Base-by-base conservation (phyloP, 2,113 vertebrate genomes). In the Carlito syrichta region DNA sequence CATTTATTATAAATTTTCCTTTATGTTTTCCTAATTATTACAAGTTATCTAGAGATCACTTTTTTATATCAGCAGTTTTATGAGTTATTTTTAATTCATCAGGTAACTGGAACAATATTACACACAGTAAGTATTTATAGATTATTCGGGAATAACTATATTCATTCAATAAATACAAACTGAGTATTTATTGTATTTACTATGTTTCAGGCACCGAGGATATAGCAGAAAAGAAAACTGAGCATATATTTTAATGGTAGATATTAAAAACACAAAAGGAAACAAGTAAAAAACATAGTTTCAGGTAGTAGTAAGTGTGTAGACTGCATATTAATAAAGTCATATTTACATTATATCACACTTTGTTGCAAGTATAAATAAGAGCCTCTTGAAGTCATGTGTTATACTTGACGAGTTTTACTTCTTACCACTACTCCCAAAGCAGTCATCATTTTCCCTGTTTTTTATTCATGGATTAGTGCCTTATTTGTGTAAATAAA, bases 391-490 rank as follows among this genome's bases (percentile, higher is more conserved):
- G 14, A 2, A 89, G 63, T 58, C 45, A 27, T 45, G 9, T n/a
- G 10, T 27, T 48, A 20, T n/a, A 78, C 86, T 68, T 79, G 13
- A 92, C 13, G 82, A 82, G 58, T 91, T 40, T 66, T 73, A 66
- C 32, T 17, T 95, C 71, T 85, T 62, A 40, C 9, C 5, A n/a
- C 13, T 81, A 45, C 9, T 8, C 17, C 43, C 43, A 22, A 90
- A 11, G 23, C 30, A 86, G 45, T 17, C 27, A 66, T 43, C 5
- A 43, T 14, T 86, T 62, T 56, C 38, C 82, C 20, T 52, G 35
- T 4, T 52, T 96, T 98, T 95, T 85, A 97, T 56, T 12, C 8
- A 95, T 74, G 6, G 43, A 50, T 87, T 77, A 94, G 89, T 6
- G 27, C 78, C 50, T 50, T 92, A 6, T 93, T 73, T 45, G 60